Conservation (phyloP, 2,888 invertebrate species). For the Drepanosiphum platanoidis region DNA sequence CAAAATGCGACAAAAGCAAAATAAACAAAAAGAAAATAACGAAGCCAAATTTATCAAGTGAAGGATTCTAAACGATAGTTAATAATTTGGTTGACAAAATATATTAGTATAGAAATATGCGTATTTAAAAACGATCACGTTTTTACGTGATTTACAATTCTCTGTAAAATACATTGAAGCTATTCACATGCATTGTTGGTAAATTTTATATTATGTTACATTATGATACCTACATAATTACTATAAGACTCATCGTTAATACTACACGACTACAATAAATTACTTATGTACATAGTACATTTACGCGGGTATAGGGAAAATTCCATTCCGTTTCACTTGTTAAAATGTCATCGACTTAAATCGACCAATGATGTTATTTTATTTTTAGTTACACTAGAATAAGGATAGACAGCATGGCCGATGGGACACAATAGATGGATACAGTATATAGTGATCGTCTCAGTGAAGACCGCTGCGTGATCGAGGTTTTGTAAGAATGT, state of each 20-base stretch:
- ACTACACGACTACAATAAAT: too few relatives aligned
- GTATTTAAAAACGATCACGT: neutral
- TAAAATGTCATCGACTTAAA: constrained; percentile 15
- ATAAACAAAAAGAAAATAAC: too few relatives aligned
- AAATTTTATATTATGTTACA: too few relatives aligned
- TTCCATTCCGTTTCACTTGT: constrained; percentile 1
- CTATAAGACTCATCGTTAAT: too few relatives aligned
- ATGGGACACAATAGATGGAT: constrained; percentile 34
- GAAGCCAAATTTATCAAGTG: too few relatives aligned
- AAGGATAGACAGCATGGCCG: constrained; percentile 15
- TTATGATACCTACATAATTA: too few relatives aligned
- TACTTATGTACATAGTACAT: neutral
- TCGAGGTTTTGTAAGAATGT: constrained; percentile 9
- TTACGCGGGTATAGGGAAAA: neutral
- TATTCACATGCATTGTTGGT: neutral
- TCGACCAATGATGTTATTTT: constrained; percentile 19
- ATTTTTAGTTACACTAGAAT: constrained; percentile 18
- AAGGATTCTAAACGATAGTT: too few relatives aligned
- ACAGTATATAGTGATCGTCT: neutral
- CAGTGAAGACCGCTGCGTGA: neutral
- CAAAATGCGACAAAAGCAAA: too few relatives aligned
- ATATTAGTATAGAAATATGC: neutral
- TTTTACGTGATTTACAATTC: neutral
- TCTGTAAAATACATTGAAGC: neutral
- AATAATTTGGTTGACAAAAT: too few relatives aligned